Conservation (phyloP, 2,888 invertebrate species). For the Coenonympha arcania region DNA sequence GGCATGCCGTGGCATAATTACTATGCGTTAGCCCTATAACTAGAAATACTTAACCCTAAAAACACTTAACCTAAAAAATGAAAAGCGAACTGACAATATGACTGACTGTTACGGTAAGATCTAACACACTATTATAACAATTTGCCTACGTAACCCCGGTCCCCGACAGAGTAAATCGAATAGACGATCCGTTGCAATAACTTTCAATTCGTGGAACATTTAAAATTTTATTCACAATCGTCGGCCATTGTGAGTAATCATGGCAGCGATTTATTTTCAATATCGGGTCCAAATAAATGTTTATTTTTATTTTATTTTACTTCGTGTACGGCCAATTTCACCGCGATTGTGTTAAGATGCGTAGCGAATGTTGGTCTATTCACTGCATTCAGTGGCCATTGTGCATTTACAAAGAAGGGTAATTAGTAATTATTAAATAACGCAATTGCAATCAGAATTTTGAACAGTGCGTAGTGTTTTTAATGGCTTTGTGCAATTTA, state of each 20-base stretch:
- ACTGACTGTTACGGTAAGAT: background rate
- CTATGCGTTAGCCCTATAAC: no score
- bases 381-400: background rate
- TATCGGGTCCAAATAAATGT: conserved; percentile 11
- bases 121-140: background rate
- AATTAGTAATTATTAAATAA: background rate
- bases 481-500: no score
- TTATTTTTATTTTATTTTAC: conserved; percentile 9
- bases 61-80: no score
- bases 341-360: background rate
- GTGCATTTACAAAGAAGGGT: background rate
- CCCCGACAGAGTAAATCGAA: conserved; percentile 7
- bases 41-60: no score
- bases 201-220: conserved; percentile 13
- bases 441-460: background rate
- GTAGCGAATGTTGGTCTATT: background rate
- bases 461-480: no score
- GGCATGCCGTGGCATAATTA: no score
- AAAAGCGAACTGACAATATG: no score
- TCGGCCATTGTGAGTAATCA: conserved; percentile 9
- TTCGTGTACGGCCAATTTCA: background rate
- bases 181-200: conserved; percentile 9
- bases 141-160: background rate
- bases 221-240: conserved; percentile 9
- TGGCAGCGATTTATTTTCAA: conserved; percentile 8